Percentiles rank a stretch among this genome's conserved stretches.
Evolutionary conservation across 2,113 vertebrate genomes (phyloP).

Genomic region (Sylvia atricapilla): DNA sequence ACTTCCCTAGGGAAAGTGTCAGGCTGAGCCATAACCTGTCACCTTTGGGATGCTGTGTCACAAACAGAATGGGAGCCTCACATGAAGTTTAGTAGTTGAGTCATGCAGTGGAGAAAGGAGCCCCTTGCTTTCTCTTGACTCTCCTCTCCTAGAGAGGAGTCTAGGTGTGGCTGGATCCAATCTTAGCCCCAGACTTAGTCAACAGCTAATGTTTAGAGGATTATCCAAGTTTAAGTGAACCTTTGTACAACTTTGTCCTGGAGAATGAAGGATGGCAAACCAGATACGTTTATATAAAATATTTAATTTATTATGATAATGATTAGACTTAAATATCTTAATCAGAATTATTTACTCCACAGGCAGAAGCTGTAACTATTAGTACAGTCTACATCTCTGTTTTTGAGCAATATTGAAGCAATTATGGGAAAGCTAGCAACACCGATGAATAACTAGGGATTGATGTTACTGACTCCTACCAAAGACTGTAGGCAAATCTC

Average conservation of each 20-base stretch:
- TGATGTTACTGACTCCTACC: not conserved
- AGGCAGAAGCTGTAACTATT: not conserved
- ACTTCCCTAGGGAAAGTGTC: rapidly evolving
- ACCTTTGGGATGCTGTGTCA: rapidly evolving
- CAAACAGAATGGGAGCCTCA: not conserved
- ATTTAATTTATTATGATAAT: not conserved
- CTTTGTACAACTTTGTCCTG: not conserved
- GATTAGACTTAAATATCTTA: not conserved
- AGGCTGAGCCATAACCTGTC: rapidly evolving
- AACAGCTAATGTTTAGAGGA: not conserved
- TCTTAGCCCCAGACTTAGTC: not conserved
- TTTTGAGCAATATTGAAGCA: not conserved
- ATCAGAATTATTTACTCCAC: not conserved
- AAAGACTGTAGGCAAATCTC: not conserved
- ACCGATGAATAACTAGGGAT: not conserved
- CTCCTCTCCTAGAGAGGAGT: not conserved
- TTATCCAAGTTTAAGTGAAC: not conserved
- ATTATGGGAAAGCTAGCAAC: not conserved
- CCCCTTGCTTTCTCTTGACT: not conserved
- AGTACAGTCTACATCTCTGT: not conserved
- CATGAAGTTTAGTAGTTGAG: not conserved
- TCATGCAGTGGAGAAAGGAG: not conserved
- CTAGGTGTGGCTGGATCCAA: not conserved
- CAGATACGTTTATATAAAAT: not conserved
- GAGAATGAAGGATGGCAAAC: not conserved